Evolutionary conservation across 2,113 vertebrate genomes (phyloP), one percentile per base, ranked within the genome.

Genomic region (Pachypanchax playfairii): DNA sequence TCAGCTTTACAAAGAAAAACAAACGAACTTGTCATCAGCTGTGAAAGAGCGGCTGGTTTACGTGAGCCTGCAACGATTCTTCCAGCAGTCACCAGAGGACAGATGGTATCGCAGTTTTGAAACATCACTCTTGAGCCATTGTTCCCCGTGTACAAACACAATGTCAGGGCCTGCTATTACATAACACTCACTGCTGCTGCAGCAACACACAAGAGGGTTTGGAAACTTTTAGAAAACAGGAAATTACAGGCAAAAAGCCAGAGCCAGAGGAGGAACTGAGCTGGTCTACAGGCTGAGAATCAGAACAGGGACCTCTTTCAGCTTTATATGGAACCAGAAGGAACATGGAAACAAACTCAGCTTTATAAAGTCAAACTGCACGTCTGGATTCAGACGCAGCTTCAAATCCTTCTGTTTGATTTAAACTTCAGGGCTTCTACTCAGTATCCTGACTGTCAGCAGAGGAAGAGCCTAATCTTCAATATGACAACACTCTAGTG

Each of bases 201-300:
- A 28, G 39, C 38, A 5, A 14, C 6, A 44, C 67, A 54, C 59
- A 73, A 39, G 39, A 72, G 53, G 1, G 28, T 62, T 72, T 76
- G 33, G 75, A 87, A 83, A 85, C 53, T 2, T 65, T 65, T 51
- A 25, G n/a, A 66, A 83, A 89, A 89, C 84, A 87, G 88, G 87
- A 90, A 89, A 84, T 83, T 79, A 67, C 76, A 80, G 52, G 48
- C 64, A 53, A 75, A 49, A 57, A 70, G 58, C 55, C 68, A 17
- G 17, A 56, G 38, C 56, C 67, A 24, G 4, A 64, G 52, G 41
- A 42, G 66, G 80, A 73, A 65, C 41, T 49, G 59, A 11, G 60
- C 33, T 18, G 47, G 13, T 18, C 47, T 20, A 6, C 46, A 39
- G 36, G 21, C 28, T 24, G 38, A 50, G 7, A 42, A 6, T 1